Percentiles rank a stretch among this genome's conserved stretches.
These are phyloP conservation scores for Pseudorectes ferrugineus DNA, from an alignment of 2,113 vertebrate species.

Conservation along the genomic window DNA sequence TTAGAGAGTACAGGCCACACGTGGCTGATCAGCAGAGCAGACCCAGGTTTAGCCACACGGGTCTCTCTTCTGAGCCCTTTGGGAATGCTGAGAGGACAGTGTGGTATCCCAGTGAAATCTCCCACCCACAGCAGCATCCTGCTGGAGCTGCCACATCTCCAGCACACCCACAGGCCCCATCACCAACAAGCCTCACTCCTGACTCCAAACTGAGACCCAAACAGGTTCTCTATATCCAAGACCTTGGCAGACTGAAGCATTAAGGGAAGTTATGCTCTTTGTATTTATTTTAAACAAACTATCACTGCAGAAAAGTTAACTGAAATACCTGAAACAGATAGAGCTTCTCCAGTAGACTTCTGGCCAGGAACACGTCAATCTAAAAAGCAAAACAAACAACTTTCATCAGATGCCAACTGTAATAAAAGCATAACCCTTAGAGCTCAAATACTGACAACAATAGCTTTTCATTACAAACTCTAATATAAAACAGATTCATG, in stretches of 20 bases:
- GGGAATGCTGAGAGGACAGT: not conserved
- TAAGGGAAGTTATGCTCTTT: not conserved
- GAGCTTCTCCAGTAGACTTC: slow-evolving; percentile 93
- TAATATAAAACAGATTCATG: not conserved
- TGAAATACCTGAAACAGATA: slow-evolving; percentile 93
- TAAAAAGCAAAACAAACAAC: slow-evolving; percentile 50
- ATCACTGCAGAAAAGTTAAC: not conserved
- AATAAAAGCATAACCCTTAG: not conserved
- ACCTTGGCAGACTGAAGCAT: not conserved
- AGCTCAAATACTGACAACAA: not conserved
- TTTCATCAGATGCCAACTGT: not conserved
- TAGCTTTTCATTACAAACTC: not conserved
- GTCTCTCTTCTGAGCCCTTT: not conserved
- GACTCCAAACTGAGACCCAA: not conserved
- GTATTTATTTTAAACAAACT: not conserved
- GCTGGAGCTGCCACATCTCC: not conserved
- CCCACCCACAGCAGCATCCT: not conserved
- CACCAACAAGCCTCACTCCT: not conserved
- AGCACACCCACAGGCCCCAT: not conserved
- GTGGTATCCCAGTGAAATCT: not conserved
- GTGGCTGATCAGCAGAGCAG: not conserved
- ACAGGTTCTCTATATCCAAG: not conserved
- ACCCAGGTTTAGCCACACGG: not conserved
- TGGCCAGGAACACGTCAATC: slow-evolving; percentile 95
- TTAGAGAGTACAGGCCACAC: not conserved